These are phyloP conservation scores for Scarus forsteni DNA, from an alignment of 2,797 vertebrate genomes.

Conservation along the genomic window DNA sequence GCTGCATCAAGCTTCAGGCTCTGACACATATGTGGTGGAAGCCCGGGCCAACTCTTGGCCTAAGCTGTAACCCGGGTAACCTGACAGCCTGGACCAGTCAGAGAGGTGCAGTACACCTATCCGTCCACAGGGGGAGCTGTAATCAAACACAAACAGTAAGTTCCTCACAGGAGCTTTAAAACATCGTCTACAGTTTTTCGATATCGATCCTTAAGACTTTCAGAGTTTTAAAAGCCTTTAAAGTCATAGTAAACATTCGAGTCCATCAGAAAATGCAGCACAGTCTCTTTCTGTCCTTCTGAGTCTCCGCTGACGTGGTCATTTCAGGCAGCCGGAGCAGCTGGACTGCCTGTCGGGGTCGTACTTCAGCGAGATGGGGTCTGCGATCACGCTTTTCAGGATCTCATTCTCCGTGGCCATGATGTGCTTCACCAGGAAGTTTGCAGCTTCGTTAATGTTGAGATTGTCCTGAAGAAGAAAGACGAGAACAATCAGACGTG, in stretches of 20 bases:
- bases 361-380: slow-evolving; percentile 91
- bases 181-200: too few relatives aligned
- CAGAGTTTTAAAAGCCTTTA: slow-evolving; percentile 12
- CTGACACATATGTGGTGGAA: too few relatives aligned
- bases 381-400: slow-evolving; percentile 87
- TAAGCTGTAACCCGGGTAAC: too few relatives aligned
- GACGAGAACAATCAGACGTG: not conserved
- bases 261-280: slow-evolving; percentile 8
- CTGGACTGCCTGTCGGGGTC: slow-evolving; percentile 80
- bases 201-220: slow-evolving; percentile 1
- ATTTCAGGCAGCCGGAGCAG: slow-evolving; percentile 92
- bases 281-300: not conserved
- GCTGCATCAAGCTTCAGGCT: too few relatives aligned
- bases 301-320: slow-evolving; percentile 44
- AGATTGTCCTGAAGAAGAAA: slow-evolving; percentile 89
- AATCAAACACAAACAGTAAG: too few relatives aligned
- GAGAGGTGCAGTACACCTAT: too few relatives aligned
- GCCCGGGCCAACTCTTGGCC: too few relatives aligned
- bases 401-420: slow-evolving; percentile 94
- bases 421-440: slow-evolving; percentile 96
- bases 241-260: slow-evolving; percentile 22
- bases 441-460: slow-evolving; percentile 94
- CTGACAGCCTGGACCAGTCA: too few relatives aligned
- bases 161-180: too few relatives aligned
- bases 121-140: too few relatives aligned